Percentiles rank a stretch among this genome's conserved stretches.
Evolutionary conservation across 2,888 invertebrate genomes (phyloP).

Genomic region (Temnothorax ravouxi): DNA sequence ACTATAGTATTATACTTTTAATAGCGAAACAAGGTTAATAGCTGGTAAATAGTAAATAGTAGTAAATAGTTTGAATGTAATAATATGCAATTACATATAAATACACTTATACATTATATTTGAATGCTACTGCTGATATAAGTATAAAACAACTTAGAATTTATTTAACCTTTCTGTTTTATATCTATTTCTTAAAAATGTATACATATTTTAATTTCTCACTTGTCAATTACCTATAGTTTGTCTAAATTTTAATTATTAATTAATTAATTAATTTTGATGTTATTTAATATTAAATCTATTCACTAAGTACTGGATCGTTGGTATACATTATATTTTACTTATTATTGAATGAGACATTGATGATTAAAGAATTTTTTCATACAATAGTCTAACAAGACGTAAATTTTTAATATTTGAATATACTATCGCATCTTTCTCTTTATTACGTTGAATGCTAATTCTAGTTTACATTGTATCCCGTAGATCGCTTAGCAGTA

Average conservation of each 20-base stretch:
- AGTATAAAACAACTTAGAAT: background rate
- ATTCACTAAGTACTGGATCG: background rate
- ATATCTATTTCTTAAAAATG: background rate
- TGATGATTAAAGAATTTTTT: background rate
- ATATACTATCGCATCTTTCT: background rate
- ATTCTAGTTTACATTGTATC: constrained; percentile 30
- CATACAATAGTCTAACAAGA: background rate
- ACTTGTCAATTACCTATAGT: background rate
- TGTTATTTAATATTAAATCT: background rate
- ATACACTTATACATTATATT: background rate
- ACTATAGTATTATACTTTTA: constrained; percentile 9
- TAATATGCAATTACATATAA: background rate
- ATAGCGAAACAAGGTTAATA: background rate
- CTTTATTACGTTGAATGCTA: background rate
- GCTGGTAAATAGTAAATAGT: background rate
- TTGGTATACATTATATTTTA: background rate
- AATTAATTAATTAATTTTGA: background rate
- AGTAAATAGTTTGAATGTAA: background rate
- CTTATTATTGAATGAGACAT: background rate
- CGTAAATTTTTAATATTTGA: background rate
- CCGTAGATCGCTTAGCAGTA: constrained; percentile 1
- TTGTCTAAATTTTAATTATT: background rate
- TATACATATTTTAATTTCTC: background rate
- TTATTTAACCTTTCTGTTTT: background rate
- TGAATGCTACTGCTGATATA: background rate